These are phyloP conservation scores for Piprites chloris DNA, from an alignment of 2,113 vertebrate genomes.

Conservation along the genomic window DNA sequence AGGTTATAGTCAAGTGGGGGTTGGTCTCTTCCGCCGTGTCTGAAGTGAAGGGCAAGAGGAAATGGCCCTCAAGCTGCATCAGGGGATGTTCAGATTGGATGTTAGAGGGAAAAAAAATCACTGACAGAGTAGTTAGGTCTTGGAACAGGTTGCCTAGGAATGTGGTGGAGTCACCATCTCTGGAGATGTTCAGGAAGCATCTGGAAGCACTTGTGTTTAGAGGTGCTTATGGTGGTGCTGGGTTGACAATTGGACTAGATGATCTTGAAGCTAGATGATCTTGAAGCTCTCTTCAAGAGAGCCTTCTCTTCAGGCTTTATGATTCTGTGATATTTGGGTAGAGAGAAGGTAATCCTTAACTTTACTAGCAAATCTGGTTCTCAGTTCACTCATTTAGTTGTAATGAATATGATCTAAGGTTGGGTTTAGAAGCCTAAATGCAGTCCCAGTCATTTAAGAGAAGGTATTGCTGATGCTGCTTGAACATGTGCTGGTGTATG, in stretches of 20 bases:
- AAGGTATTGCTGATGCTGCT: background rate
- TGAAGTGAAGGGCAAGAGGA: background rate
- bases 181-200: background rate
- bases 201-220: background rate
- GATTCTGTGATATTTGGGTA: background rate
- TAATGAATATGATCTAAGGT: background rate
- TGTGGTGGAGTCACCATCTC: background rate
- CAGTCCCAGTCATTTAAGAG: background rate
- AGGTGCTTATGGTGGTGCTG: background rate
- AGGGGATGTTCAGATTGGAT: background rate
- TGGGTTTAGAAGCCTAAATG: background rate
- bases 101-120: background rate
- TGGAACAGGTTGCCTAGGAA: background rate
- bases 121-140: background rate
- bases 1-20: background rate
- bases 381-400: background rate
- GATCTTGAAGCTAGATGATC: no score
- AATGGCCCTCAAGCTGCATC: background rate
- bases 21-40: background rate
- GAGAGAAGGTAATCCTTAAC: background rate
- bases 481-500: background rate
- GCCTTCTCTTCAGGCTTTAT: no score
- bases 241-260: background rate
- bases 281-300: no score
- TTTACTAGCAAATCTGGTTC: background rate